These are phyloP conservation scores for Tyto alba DNA, from an alignment of 2,113 vertebrate genomes.

Conservation along the genomic window DNA sequence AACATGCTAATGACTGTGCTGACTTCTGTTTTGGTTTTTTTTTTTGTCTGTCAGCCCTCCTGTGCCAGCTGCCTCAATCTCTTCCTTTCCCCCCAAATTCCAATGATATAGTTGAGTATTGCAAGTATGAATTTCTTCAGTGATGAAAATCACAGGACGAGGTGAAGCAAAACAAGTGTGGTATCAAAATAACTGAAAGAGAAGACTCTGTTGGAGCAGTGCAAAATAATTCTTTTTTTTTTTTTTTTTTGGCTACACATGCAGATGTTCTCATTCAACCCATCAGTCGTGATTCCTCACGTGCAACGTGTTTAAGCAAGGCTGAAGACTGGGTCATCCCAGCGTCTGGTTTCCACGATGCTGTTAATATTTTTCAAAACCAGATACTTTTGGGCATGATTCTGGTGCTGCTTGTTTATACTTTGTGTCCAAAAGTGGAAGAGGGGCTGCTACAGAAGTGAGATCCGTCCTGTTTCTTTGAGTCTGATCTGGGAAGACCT, in stretches of 20 bases:
- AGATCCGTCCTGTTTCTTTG: neutral
- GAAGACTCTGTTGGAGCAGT: neutral
- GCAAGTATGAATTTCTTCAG: neutral
- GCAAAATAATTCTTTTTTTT: neutral
- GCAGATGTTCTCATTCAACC: neutral
- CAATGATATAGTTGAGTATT: neutral
- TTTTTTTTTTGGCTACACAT: neutral
- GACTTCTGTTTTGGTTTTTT: neutral
- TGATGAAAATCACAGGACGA: neutral
- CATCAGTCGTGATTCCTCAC: neutral
- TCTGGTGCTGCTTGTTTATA: neutral
- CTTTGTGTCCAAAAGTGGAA: neutral
- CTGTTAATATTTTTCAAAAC: neutral
- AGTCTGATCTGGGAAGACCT: neutral
- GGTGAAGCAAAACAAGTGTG: neutral
- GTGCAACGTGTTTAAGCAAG: neutral
- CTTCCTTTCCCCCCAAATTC: neutral
- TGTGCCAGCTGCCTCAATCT: neutral
- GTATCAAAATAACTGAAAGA: neutral
- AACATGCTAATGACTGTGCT: neutral
- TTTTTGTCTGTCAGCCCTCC: neutral
- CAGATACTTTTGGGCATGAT: neutral
- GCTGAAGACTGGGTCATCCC: neutral
- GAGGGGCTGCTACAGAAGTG: neutral
- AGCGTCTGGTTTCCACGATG: neutral